Conservation (phyloP, 2,888 invertebrate species). For the Himalopsyche kuldschensis region DNA sequence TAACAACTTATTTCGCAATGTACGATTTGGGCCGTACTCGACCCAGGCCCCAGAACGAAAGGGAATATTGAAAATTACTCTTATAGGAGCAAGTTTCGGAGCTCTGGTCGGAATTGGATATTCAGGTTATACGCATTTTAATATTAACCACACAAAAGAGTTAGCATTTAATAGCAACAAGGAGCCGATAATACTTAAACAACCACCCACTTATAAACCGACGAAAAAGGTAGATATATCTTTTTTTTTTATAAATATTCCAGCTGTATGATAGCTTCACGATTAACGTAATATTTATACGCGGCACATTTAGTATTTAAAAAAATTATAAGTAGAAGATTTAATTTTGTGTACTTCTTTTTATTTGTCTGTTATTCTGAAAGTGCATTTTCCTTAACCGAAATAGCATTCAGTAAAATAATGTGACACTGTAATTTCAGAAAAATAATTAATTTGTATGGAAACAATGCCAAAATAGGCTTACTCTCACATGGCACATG, state of each 20-base stretch:
- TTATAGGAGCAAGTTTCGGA: conserved; percentile 64
- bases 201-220: conserved; percentile 56
- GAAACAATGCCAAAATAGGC: too few species aligned
- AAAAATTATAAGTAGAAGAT: too few species aligned
- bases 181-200: conserved; percentile 47
- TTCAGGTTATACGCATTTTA: conserved; percentile 57
- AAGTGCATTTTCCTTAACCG: too few species aligned
- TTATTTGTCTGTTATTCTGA: too few species aligned
- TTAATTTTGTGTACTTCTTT: too few species aligned
- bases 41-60: conserved; percentile 12
- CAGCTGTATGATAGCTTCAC: too few species aligned
- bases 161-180: neutral
- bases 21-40: conserved; percentile 3
- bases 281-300: too few species aligned
- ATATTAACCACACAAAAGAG: conserved; percentile 50
- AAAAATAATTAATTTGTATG: too few species aligned
- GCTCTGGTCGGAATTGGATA: conserved; percentile 60
- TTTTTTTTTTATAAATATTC: neutral
- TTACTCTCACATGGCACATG: too few species aligned
- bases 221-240: conserved; percentile 54
- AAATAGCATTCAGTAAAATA: too few species aligned
- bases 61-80: conserved; percentile 55
- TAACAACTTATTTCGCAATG: neutral
- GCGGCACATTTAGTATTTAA: too few species aligned
- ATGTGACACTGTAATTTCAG: too few species aligned